Base-by-base conservation (phyloP, 2,888 invertebrate genomes). In the Cheiracanthium punctorium region DNA sequence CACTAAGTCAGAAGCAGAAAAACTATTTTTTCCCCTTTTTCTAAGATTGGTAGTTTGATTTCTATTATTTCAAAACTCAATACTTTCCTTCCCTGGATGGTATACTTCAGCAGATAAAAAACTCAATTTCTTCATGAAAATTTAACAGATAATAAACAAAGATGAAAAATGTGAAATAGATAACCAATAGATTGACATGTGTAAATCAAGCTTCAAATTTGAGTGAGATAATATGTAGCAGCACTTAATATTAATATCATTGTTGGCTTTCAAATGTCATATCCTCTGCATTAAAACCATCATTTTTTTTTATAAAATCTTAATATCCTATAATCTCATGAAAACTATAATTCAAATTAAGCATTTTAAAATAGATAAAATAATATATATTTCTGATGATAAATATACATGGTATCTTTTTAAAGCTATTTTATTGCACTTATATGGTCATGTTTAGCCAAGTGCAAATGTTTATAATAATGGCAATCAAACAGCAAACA, bases 381-480 rank as follows among this genome's bases (percentile, higher is more conserved):
- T 24, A 24, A 58, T 17, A 58, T 24, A n/a, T 24, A 58, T 24
- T 4, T 58, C 7, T 58, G 1, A 24, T 20, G 24, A 58, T 24
- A 58, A 24, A 24, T 58, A 58, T 24, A 58, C 24, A 58, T 10
- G n/a, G n/a, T 17, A 48, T 58, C 4, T 24, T 58, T 58, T 58
- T 58, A 24, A 58, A 58, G 20, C 58, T 58, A 24, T 24, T 24
- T 58, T 58, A 58, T 58, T 58, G 58, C 58, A 58, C 58, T 58
- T 20, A 58, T 58, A 58, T 58, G 58, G 58, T 58, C 24, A 58
- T 58, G 58, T 8, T 58, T 24, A 58, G 24, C 20, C 4, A 58
- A n/a, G 58, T 58, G 58, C 58, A 58, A 48, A 48, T 24, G 24
- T 58, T 58, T 58, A 58, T 58, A 24, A 58, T 24, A 5, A 14